phyloP scores from a whole-genome alignment of 2,888 invertebrate genomes.

The Carterocephalus palaemon region DNA sequence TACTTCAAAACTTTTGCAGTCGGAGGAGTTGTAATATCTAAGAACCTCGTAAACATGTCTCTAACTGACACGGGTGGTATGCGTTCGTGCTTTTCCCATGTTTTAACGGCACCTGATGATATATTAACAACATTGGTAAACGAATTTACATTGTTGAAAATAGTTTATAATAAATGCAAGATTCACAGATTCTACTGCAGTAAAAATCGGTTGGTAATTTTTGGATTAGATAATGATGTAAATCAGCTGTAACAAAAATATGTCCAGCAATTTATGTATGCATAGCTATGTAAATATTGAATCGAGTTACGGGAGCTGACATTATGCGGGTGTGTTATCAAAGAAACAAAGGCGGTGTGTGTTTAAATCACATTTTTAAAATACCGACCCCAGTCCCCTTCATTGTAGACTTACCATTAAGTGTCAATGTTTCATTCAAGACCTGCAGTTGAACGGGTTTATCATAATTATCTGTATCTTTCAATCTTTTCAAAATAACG shows the following conservation, averaged over 20 bases:
- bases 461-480: conserved; percentile 83
- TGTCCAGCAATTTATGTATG: no score
- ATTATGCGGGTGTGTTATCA: no score
- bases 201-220: no score
- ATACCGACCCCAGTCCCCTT: no score
- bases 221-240: no score
- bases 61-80: conserved; percentile 86
- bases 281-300: no score
- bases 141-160: background rate
- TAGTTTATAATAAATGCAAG: background rate
- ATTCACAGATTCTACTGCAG: no score
- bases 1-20: conserved; percentile 90
- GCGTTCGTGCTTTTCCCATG: conserved; percentile 91
- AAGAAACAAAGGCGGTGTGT: no score
- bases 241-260: no score
- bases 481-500: conserved; percentile 83
- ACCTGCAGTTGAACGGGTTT: conserved; percentile 86
- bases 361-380: no score
- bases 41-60: conserved; percentile 86
- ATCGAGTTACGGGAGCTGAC: no score
- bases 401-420: conserved; percentile 80
- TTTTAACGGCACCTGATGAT: conserved; percentile 85
- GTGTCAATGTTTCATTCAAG: conserved; percentile 89
- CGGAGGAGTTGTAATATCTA: conserved; percentile 95
- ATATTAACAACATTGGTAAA: background rate